A percentile compares a stretch with the other conserved stretches of the same genome.
Evolutionary conservation across 2,113 vertebrate species (phyloP).

Genomic region (Zosterops lateralis): DNA sequence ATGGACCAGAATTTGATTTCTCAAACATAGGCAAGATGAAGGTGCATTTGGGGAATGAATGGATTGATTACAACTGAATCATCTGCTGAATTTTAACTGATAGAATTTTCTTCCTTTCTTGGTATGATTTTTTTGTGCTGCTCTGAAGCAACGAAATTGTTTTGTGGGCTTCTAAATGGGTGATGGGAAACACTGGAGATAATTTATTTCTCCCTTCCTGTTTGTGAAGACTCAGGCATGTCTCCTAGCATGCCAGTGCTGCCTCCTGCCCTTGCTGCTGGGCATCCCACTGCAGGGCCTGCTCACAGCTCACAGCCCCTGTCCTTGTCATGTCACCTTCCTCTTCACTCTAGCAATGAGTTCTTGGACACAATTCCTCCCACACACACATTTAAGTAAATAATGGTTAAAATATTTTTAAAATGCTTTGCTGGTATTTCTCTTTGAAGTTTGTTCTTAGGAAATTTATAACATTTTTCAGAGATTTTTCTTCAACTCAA

Average conservation of each 20-base stretch:
- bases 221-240: not conserved
- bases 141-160: not conserved
- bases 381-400: not conserved
- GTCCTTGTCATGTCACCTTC: not conserved
- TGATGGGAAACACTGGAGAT: not conserved
- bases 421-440: not conserved
- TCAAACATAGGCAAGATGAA: not conserved
- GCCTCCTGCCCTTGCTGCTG: not conserved
- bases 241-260: not conserved
- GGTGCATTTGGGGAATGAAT: not conserved
- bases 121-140: not conserved
- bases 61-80: slow-evolving; percentile 17
- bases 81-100: not conserved
- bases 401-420: not conserved
- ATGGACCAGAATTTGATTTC: slow-evolving; percentile 1
- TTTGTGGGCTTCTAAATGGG: not conserved
- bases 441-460: not conserved
- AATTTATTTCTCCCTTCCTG: not conserved
- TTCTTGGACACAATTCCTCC: not conserved
- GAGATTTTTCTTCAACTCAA: not conserved
- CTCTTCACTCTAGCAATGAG: not conserved
- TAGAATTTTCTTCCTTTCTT: slow-evolving; percentile 1
- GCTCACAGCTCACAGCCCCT: not conserved
- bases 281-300: not conserved
- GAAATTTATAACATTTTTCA: not conserved